Conservation (phyloP, 2,797 vertebrate genomes). For the Darevskia mixta region DNA sequence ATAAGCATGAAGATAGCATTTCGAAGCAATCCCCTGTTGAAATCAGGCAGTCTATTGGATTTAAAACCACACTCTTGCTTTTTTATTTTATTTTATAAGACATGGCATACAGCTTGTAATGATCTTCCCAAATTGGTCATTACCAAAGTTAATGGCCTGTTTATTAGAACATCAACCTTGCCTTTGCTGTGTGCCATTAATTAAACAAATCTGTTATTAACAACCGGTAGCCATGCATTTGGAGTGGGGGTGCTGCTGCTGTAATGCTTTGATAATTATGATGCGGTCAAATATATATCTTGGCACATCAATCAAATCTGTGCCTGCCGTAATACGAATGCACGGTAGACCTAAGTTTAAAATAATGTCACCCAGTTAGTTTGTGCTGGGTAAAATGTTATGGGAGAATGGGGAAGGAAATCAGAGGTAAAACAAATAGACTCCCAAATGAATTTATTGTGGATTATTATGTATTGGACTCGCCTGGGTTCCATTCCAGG, state of each 20-base stretch:
- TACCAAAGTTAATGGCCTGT: constrained; percentile 85
- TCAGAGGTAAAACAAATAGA: not conserved
- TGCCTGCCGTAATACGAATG: constrained; percentile 29
- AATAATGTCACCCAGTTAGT: not conserved
- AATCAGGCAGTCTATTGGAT: constrained; percentile 65
- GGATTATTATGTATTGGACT: not conserved
- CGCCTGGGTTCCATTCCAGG: not conserved
- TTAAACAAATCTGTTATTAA: constrained; percentile 83
- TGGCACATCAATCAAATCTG: constrained; percentile 53
- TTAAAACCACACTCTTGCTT: constrained; percentile 69
- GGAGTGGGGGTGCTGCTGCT: not conserved
- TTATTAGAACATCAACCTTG: constrained; percentile 85
- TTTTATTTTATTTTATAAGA: constrained; percentile 66
- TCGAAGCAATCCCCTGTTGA: constrained; percentile 63
- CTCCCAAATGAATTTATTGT: not conserved
- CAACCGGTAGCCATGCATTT: constrained; percentile 72
- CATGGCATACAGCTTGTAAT: constrained; percentile 76
- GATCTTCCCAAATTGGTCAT: constrained; percentile 82
- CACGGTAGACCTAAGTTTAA: not conserved
- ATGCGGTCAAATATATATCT: constrained; percentile 63
- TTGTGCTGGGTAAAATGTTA: not conserved
- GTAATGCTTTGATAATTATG: constrained; percentile 61
- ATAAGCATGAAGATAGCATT: constrained; percentile 52
- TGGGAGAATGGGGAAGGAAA: not conserved
- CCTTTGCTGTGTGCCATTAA: constrained; percentile 81